Evolutionary conservation across 2,113 vertebrate species (phyloP).

Genomic region (Dascyllus trimaculatus): DNA sequence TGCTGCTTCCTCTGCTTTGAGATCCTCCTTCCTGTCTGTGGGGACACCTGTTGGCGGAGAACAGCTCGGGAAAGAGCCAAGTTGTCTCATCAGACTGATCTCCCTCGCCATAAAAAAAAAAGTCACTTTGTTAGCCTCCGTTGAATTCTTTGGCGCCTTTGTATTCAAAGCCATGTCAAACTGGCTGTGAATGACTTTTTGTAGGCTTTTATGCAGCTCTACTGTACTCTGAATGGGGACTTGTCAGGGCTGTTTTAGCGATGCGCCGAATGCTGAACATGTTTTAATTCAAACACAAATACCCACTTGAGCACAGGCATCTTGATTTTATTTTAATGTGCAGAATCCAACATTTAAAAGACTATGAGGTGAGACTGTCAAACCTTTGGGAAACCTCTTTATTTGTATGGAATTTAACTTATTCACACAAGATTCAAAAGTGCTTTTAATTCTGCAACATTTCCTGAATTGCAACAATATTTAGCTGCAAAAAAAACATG

Average conservation of each 20-base stretch:
- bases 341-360: not conserved
- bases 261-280: not conserved
- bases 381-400: not conserved
- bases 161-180: not conserved
- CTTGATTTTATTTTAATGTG: not conserved
- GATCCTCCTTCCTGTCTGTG: conserved; percentile 56
- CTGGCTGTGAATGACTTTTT: not conserved
- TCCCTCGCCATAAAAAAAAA: conserved; percentile 21
- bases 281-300: not conserved
- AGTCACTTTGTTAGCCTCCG: conserved; percentile 41
- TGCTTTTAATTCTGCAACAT: too few species aligned
- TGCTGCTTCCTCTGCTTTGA: conserved; percentile 59
- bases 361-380: not conserved
- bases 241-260: not conserved
- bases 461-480: not conserved
- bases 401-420: not conserved
- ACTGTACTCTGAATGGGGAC: not conserved
- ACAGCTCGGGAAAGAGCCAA: conserved; percentile 39
- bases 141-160: not conserved
- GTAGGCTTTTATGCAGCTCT: not conserved
- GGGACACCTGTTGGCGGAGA: conserved; percentile 73
- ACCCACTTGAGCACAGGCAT: not conserved
- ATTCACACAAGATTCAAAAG: not conserved
- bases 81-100: conserved; percentile 43
- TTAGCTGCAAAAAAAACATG: not conserved